These are phyloP conservation scores for Apostichopus parvimensis DNA, from an alignment of 35 echinoderm and acorn worm species.

Conservation along the genomic window DNA sequence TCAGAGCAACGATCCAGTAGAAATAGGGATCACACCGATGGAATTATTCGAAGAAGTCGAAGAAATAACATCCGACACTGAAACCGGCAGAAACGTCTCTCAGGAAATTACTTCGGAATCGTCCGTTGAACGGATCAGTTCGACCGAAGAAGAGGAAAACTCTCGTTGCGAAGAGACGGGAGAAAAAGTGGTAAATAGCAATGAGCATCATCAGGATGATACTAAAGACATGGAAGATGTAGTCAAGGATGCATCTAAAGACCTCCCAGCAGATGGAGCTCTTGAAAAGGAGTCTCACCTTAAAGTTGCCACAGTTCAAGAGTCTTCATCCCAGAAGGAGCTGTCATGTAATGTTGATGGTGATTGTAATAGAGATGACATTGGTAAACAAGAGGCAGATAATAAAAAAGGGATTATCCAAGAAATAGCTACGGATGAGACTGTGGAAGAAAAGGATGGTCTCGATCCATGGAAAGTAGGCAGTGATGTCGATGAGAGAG, in stretches of 20 bases:
- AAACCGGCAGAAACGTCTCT: background rate
- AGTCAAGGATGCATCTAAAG: background rate
- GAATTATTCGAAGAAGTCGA: conserved; percentile 2
- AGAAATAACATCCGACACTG: background rate
- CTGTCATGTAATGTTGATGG: background rate
- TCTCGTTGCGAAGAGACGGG: no score
- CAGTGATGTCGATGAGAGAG: background rate
- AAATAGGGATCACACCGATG: background rate
- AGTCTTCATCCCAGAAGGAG: background rate
- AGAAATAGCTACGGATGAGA: background rate
- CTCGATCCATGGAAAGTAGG: background rate
- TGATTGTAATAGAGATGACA: background rate
- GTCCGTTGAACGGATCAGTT: background rate
- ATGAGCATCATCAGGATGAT: background rate
- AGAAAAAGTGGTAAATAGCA: no score
- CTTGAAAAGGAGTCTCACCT: background rate
- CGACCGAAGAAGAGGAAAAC: background rate
- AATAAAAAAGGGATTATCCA: background rate
- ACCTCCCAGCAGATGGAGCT: background rate
- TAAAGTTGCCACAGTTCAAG: background rate
- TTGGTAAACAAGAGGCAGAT: background rate
- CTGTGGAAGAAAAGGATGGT: background rate
- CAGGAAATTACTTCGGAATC: background rate
- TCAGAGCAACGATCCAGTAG: background rate
- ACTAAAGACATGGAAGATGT: background rate